Percentiles rank a stretch among this genome's conserved stretches.
phyloP scores from a whole-genome alignment of 2,797 vertebrate genomes.

The Mergus octosetaceus region DNA sequence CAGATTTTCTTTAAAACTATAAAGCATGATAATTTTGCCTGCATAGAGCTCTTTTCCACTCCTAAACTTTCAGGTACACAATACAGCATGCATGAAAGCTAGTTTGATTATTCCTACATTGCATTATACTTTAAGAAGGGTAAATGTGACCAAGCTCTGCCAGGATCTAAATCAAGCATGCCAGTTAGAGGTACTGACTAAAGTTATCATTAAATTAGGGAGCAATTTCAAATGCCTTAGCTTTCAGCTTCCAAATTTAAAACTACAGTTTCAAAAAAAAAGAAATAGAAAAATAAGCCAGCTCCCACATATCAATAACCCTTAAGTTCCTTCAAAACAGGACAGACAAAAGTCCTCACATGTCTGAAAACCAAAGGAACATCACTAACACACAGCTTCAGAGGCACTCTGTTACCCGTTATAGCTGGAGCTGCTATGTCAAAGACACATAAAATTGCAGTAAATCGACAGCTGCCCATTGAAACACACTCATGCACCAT shows the following conservation, averaged over 20 bases:
- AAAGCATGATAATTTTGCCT: background rate
- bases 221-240: background rate
- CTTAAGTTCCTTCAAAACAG: background rate
- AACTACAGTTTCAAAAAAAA: background rate
- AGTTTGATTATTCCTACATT: background rate
- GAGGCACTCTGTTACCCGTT: background rate
- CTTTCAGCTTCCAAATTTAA: background rate
- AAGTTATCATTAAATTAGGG: background rate
- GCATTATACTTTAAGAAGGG: background rate
- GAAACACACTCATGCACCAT: background rate
- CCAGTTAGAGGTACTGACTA: background rate
- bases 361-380: background rate
- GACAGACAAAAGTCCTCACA: background rate
- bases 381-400: background rate
- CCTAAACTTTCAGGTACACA: background rate
- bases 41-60: background rate
- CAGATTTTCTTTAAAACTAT: background rate
- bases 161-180: background rate
- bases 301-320: background rate
- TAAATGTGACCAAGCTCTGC: background rate
- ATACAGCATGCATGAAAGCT: background rate
- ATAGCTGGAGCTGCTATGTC: background rate
- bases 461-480: background rate
- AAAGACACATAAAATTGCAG: background rate
- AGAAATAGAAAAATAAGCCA: background rate